Conservation (phyloP, 2,888 invertebrate genomes). For the Nematopogon swammerdamellus region DNA sequence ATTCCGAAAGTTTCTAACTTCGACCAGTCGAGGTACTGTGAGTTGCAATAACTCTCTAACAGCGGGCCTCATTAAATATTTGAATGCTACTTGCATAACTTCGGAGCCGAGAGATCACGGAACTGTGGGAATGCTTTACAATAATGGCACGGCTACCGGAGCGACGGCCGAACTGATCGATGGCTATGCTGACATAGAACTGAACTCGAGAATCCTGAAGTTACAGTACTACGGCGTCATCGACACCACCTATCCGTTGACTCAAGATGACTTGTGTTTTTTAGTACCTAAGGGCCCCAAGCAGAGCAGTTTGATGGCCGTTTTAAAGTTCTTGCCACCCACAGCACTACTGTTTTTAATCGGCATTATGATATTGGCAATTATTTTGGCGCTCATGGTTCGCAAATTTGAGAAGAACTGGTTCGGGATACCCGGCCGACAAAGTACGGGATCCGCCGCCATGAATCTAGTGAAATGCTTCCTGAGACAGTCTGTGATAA, state of each 20-base stretch:
- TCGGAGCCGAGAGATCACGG: constrained; percentile 33
- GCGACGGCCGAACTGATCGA: constrained; percentile 40
- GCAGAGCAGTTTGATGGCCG: constrained; percentile 46
- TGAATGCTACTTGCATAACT: constrained; percentile 39
- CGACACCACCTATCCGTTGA: constrained; percentile 49
- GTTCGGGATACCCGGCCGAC: constrained; percentile 20
- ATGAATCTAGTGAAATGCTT: constrained; percentile 39
- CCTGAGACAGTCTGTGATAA: constrained; percentile 37
- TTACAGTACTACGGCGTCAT: constrained; percentile 44
- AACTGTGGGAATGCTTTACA: constrained; percentile 38
- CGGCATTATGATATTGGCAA: constrained; percentile 23
- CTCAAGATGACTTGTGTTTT: constrained; percentile 54
- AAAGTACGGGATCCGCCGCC: constrained; percentile 21
- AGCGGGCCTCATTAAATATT: constrained; percentile 23
- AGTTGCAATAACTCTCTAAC: constrained; percentile 30
- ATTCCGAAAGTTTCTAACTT: constrained; percentile 30
- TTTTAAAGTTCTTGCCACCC: constrained; percentile 30
- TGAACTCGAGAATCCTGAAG: constrained; percentile 51
- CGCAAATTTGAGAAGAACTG: constrained; percentile 27
- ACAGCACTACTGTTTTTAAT: constrained; percentile 26
- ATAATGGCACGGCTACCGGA: constrained; percentile 43
- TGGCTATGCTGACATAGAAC: constrained; percentile 51
- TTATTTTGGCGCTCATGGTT: constrained; percentile 22
- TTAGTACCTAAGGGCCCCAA: constrained; percentile 45
- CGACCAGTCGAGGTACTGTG: constrained; percentile 26